Evolutionary conservation across 2,888 invertebrate species (phyloP), one percentile per base, ranked within the genome.

Genomic region (Synergus gifuensis): DNA sequence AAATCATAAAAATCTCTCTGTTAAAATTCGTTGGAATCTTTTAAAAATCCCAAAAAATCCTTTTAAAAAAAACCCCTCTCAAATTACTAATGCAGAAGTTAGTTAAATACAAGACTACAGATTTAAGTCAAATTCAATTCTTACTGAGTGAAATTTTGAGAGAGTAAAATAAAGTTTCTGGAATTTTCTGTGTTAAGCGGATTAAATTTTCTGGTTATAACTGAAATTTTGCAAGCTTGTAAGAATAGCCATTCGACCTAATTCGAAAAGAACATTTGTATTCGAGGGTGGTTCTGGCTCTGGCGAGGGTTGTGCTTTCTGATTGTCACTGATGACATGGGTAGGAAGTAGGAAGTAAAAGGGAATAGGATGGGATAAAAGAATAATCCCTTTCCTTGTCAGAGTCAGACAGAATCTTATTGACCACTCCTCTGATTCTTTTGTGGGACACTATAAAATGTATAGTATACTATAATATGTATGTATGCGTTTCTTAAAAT

Each of bases 241-340:
- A 12, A 46, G 22, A 22, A 67, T 66, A 2, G 12, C n/a, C 42
- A 66, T 12, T 67, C 83, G 83, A 87, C 84, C 86, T 86, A 87
- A 87, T 87, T 85, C 83, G 84, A 82, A 77, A 82, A 83, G 18
- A 16, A 22, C 60, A 86, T 87, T 87, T 82, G 86, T 87, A 87
- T 87, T 86, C 87, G 81, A 83, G n/a, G 81, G 79, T 60, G 80
- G 78, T 69, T 49, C 18, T 73, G 66, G 22, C 69, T 62, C 81
- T 86, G 87, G 84, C 87, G 83, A 85, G 67, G 84, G 83, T 88
- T 85, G 86, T 83, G 83, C 76, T 81, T 83, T 80, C 81, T 85
- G 85, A 86, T 84, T 85, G 81, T 82, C 78, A 79, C 76, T 78
- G 69, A 60, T 79, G 82, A 66, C 80, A 64, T 42, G 7, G 40